Base-by-base conservation (phyloP, 2,797 vertebrate species). In the Linurgus olivaceus region DNA sequence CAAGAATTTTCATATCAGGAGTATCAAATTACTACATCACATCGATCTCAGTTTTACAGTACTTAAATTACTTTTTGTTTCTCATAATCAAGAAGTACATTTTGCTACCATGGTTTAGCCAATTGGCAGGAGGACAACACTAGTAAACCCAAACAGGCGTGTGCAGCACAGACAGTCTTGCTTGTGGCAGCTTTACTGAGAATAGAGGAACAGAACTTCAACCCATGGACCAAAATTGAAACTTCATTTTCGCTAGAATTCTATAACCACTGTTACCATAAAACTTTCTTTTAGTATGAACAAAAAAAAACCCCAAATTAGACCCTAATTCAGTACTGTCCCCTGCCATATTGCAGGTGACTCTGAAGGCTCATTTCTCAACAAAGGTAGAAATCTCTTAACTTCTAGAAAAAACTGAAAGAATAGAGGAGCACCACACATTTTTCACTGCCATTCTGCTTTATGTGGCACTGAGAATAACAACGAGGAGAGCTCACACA, bases 191-290 rank as follows among this genome's bases (percentile, higher is more conserved):
- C 12, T 86, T 45, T 45, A 26, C 37, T 25, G 16, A 86, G 42
- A 78, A 70, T 45, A 90, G 57, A 79, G 29, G 24, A 86, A 63
- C 3, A 63, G 33, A 91, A 94, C 25, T 63, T 80, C 19, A 90
- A 33, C 42, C 11, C 1, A 0, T 4, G 29, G 28, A 58, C 38
- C 37, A 72, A 75, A 81, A 78, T 0, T 18, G 26, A 89, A 87
- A 54, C 38, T 78, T 65, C 5, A 31, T 31, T 85, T 94, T 78
- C 28, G 62, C 16, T 12, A 47, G 26, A 81, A 44, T 24, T 35
- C n/a, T 13, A 51, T 11, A 67, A 52, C 1, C 7, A 29, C 20
- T 37, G 17, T 29, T 55, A 3, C 37, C 54, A 81, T 23, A 57
- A 48, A 67, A 45, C 16, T 44, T 74, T 3, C 6, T 57, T 55